Evolutionary conservation across 2,797 vertebrate species (phyloP), one percentile per base, ranked within the genome.

Genomic region (Otolemur crassicaudatus): DNA sequence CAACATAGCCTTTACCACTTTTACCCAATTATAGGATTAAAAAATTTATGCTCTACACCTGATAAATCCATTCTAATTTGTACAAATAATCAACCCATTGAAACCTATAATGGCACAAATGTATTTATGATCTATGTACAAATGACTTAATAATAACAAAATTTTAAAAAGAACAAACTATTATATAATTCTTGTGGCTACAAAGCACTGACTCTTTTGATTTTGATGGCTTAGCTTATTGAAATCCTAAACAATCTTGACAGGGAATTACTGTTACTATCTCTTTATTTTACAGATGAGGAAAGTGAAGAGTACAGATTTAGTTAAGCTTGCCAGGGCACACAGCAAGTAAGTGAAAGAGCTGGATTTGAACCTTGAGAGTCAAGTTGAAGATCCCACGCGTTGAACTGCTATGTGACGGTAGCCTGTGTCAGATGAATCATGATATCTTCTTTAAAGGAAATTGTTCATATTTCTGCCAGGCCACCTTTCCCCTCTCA

Each of bases 401-500:
- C 72, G 86, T 86, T 67, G 29, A 94, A 46, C 27, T 83, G 11
- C 22, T 70, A 27, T 0, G 4, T 53, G 4, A 81, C 40, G 37
- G 13, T 75, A 11, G 61, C 27, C 49, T 96, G 67, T 77, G 16
- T 53, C 43, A 85, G 60, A 93, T 79, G 17, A 92, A 77, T 34
- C 67, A 60, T 77, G 70, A 86, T 43, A 63, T 79, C 37, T 95
- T 7, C 17, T 85, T 87, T 86, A 65, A 61, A 89, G 60, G 10
- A 88, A 91, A 97, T 34, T 6, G 20, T 82, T 73, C 34, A 40
- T 88, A 93, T 92, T 61, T 97, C 69, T 91, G 22, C 27, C 29
- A 80, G 9, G 37, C n/a, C 67, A 72, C 25, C 20, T 67, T 91
- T 80, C 25, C 20, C 40, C 49, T 9, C 60, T 92, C 31, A 77